Evolutionary conservation across 2,797 vertebrate genomes (phyloP), one percentile per base, ranked within the genome.

Genomic region (Etheostoma perlongum): DNA sequence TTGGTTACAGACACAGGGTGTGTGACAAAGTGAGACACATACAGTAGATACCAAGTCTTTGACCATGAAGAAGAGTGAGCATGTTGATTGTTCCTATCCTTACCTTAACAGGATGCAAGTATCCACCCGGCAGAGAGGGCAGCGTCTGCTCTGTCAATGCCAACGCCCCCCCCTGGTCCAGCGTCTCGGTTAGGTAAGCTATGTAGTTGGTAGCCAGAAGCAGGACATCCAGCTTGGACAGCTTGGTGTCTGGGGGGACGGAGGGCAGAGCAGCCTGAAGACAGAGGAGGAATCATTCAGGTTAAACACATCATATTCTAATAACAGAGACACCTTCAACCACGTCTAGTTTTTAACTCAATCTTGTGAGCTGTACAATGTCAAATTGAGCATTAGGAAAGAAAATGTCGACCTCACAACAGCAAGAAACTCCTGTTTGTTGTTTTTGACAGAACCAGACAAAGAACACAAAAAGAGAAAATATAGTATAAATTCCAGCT

Each of bases 171-270:
- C 95, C 95, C 1, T 93, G 93, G 83, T 96, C 94, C 40, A 97
- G 91, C 0, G 84, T 94, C 65, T 95, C 94, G 10, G 96, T 96
- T 57, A 98, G 93, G 88, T 96, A 94, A 69, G 96, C 95, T 4
- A 97, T 98, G 90, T 97, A 97, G 91, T 96, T 96, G 19, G 96
- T 95, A 15, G 97, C 97, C 92, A 98, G 93, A 61, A 97, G 85
- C 53, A 98, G 93, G 67, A 97, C 93, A 0, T 97, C 96, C 81
- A 97, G 83, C 84, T 96, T 97, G 67, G 97, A 97, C 63, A 97
- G 95, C 73, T 97, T 97, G 77, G 97, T 98, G 92, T 96, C 93
- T 0, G 95, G 96, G 0, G 97, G 96, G 23, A 98, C 96, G 0
- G 96, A 92, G 0, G 96, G 97, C 76, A 98, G 91, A 5, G 96